phyloP scores from a whole-genome alignment of 2,113 vertebrate genomes.

The Athene noctua region DNA sequence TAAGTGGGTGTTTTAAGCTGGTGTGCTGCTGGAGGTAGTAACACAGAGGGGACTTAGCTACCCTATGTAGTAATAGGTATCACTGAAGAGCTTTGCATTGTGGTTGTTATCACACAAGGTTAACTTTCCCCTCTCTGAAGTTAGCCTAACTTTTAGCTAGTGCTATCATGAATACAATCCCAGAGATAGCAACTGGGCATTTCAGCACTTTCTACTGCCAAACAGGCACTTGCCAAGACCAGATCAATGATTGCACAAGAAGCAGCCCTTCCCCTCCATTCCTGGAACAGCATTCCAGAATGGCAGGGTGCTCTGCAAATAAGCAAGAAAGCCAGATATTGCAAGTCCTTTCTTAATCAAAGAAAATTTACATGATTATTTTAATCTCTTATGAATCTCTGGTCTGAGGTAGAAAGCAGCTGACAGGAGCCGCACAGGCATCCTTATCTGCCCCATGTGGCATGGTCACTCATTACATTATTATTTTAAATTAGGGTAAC shows the following conservation, averaged over 20 bases:
- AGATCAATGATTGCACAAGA: conserved; percentile 50
- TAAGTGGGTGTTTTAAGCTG: background rate
- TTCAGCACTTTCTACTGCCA: conserved; percentile 45
- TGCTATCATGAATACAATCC: background rate
- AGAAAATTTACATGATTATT: background rate
- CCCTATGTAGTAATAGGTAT: background rate
- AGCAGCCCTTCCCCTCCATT: conserved; percentile 11
- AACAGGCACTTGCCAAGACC: background rate
- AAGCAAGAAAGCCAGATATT: conserved; percentile 3
- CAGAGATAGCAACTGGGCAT: background rate
- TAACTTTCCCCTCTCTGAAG: background rate
- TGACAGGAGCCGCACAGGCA: background rate
- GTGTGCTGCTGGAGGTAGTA: conserved; percentile 23
- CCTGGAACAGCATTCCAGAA: background rate
- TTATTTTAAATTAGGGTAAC: background rate
- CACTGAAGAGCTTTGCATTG: background rate
- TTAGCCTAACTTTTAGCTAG: background rate
- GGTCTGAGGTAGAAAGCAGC: background rate
- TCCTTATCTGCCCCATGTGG: background rate
- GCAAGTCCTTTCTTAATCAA: conserved; percentile 6
- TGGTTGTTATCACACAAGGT: background rate
- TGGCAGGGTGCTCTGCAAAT: conserved; percentile 25
- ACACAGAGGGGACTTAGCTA: background rate
- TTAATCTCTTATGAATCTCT: background rate
- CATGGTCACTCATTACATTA: background rate